These are phyloP conservation scores for Chloropsis cyanopogon DNA, from an alignment of 2,113 vertebrate genomes.

Conservation along the genomic window DNA sequence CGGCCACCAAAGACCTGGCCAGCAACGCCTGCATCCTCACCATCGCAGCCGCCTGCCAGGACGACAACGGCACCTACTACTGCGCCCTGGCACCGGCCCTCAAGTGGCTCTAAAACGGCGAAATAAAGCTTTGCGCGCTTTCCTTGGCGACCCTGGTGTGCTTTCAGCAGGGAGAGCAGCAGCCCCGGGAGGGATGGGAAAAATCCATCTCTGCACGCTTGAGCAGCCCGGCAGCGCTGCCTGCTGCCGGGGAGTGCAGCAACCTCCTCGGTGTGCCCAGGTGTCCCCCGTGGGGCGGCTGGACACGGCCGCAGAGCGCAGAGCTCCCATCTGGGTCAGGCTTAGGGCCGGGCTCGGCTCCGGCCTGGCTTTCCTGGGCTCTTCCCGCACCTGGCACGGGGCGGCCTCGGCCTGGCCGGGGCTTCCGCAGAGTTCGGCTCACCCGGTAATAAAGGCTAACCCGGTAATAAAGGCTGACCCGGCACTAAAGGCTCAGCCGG, in stretches of 20 bases:
- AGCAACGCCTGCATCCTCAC: slow-evolving; percentile 47
- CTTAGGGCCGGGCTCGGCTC: background rate
- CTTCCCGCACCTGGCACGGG: rapidly evolving
- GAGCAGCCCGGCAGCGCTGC: background rate
- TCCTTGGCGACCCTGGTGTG: background rate
- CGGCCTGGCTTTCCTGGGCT: background rate
- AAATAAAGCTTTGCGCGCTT: background rate
- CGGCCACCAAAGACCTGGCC: slow-evolving; percentile 14
- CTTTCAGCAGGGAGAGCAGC: background rate
- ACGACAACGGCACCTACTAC: slow-evolving; percentile 33
- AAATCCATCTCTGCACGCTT: background rate
- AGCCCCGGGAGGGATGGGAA: background rate
- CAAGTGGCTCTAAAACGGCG: background rate
- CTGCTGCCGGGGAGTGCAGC: background rate
- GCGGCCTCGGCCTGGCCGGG: rapidly evolving
- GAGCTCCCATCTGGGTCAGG: too few species aligned
- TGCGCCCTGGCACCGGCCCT: background rate
- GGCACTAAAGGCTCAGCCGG: background rate
- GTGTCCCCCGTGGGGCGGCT: rapidly evolving
- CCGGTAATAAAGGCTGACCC: too few species aligned
- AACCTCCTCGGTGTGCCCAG: background rate
- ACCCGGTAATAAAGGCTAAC: background rate
- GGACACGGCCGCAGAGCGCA: rapidly evolving
- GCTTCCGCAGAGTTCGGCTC: background rate
- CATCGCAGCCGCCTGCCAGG: background rate